A percentile compares a stretch with the other conserved stretches of the same genome.
Conservation (phyloP, 2,113 vertebrate species). For the Poicephalus gulielmi region DNA sequence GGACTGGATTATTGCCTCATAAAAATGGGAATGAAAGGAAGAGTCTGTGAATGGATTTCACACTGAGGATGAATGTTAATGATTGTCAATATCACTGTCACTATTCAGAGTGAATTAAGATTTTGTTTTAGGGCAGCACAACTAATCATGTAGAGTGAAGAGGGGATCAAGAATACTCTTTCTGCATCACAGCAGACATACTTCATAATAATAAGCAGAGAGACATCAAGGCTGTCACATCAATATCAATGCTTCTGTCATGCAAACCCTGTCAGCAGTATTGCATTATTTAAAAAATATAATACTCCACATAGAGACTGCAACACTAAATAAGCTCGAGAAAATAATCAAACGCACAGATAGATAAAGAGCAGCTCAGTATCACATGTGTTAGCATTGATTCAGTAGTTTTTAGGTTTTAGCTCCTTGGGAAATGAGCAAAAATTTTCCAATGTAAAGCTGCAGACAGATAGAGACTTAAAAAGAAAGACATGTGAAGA, state of each 20-base stretch:
- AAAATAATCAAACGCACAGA: background rate
- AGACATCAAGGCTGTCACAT: conserved; percentile 38
- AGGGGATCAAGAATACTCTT: background rate
- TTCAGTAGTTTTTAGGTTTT: background rate
- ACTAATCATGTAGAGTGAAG: background rate
- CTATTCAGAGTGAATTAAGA: conserved; percentile 1
- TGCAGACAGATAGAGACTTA: background rate
- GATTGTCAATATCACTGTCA: background rate
- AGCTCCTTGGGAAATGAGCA: background rate
- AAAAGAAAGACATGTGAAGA: background rate
- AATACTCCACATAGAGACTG: background rate
- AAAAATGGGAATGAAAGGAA: background rate
- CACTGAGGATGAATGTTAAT: background rate
- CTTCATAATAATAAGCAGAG: conserved; percentile 42
- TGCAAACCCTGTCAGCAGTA: conserved; percentile 1
- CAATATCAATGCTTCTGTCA: conserved; percentile 11
- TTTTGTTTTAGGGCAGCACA: conserved; percentile 13
- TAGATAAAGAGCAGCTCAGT: background rate
- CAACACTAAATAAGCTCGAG: background rate
- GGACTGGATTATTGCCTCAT: background rate
- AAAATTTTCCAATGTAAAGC: background rate
- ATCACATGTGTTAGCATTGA: background rate
- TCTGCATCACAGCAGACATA: background rate
- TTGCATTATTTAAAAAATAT: conserved; percentile 29
- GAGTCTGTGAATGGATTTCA: background rate